Evolutionary conservation across 1,140 invertebrate species (phyloP).

Genomic region (Akabosia matsudoensis): DNA sequence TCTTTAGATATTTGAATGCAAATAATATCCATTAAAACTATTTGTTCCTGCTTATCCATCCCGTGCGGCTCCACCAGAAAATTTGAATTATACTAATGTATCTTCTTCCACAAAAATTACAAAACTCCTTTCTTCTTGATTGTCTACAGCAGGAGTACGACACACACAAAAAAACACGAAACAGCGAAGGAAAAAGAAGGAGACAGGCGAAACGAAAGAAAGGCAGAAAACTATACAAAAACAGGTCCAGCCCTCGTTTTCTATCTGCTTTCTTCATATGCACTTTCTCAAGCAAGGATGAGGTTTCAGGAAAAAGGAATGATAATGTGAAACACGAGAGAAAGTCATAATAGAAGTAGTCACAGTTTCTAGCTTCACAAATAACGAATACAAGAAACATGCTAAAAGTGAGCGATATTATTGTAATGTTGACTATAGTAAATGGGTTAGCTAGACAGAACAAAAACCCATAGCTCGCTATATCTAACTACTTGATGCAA

Average conservation of each 20-base stretch:
- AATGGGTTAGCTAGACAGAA: neutral
- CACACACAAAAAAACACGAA: neutral
- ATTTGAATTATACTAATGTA: slow-evolving; percentile 18
- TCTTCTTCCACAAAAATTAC: neutral
- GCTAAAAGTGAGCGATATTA: no score
- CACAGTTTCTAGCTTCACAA: no score
- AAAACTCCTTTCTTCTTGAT: neutral
- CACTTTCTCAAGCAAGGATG: neutral
- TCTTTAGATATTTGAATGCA: neutral
- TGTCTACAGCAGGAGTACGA: neutral
- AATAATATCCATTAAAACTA: slow-evolving; percentile 5
- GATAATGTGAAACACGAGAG: neutral
- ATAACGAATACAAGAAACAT: neutral
- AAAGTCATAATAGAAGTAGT: neutral
- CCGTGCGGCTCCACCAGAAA: neutral
- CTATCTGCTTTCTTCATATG: neutral
- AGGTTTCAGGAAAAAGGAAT: neutral
- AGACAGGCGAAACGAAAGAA: neutral
- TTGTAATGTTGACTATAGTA: neutral
- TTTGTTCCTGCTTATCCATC: slow-evolving; percentile 13
- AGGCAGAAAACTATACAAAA: slow-evolving; percentile 1
- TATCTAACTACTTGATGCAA: no score
- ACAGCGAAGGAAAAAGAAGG: neutral
- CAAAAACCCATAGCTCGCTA: no score
- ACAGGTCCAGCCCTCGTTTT: neutral